A percentile compares a stretch with the other conserved stretches of the same genome.
These are phyloP conservation scores for Alosa sapidissima DNA, from an alignment of 2,797 vertebrate genomes.

Conservation along the genomic window DNA sequence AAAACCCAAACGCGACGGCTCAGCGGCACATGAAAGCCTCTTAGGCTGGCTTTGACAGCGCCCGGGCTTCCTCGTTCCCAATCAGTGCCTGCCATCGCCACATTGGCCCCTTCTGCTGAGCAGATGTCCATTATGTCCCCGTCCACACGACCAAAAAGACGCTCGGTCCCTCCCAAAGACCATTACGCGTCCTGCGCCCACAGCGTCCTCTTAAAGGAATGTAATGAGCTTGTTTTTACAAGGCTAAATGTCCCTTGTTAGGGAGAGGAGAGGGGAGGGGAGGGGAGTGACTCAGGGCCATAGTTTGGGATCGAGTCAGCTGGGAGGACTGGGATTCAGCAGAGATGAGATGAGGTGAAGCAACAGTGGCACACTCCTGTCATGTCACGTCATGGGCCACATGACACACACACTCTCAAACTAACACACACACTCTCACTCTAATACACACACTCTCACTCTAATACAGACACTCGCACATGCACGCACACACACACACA, in stretches of 20 bases:
- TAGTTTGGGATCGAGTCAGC: neutral
- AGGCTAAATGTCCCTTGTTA: neutral
- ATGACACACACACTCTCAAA: neutral
- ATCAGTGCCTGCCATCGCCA: constrained; percentile 33
- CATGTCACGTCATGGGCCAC: neutral
- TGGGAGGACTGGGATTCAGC: neutral
- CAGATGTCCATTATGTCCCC: neutral
- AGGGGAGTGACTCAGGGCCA: neutral
- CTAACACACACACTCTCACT: too few relatives aligned
- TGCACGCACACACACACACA: too few relatives aligned
- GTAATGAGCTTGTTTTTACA: constrained; percentile 25
- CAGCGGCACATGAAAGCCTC: constrained; percentile 55
- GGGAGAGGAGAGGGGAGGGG: neutral
- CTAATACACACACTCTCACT: neutral
- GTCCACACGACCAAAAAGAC: neutral
- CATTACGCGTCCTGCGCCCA: neutral
- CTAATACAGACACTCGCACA: neutral
- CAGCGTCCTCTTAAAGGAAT: constrained; percentile 12
- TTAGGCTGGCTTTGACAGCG: constrained; percentile 57
- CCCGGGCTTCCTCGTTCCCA: constrained; percentile 48
- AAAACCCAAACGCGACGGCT: constrained; percentile 48
- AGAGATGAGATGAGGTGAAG: neutral
- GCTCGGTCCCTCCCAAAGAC: neutral
- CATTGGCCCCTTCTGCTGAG: constrained; percentile 15
- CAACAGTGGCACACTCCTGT: neutral